Percentiles rank a stretch among this genome's conserved stretches.
phyloP scores from a whole-genome alignment of 2,113 vertebrate species.

The Illadopsis cleaveri region DNA sequence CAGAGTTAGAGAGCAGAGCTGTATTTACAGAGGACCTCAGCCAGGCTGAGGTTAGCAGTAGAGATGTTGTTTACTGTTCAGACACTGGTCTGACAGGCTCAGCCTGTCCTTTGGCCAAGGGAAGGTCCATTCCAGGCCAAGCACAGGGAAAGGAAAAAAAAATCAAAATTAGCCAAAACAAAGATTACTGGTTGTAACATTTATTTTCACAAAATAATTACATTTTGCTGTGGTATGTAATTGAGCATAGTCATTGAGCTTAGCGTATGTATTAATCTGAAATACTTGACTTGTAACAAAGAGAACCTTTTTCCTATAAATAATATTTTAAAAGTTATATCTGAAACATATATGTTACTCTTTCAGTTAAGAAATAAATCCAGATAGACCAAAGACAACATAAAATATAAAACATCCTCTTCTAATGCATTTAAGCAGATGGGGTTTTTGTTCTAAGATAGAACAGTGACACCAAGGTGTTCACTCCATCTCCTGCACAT shows the following conservation, averaged over 20 bases:
- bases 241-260: neutral
- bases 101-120: conserved; percentile 40
- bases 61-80: neutral
- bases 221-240: neutral
- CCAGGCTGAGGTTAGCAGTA: conserved; percentile 16
- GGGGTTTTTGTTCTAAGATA: neutral
- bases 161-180: conserved; percentile 28
- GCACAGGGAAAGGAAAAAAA: neutral
- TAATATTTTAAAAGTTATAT: neutral
- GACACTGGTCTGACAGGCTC: neutral
- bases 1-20: neutral
- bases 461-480: neutral
- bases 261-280: neutral
- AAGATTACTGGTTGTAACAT: neutral
- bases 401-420: neutral
- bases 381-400: neutral
- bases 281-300: neutral
- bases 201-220: conserved; percentile 11
- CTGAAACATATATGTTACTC: neutral
- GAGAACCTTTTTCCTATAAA: conserved; percentile 29
- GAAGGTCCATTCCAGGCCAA: conserved; percentile 40
- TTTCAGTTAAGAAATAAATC: neutral
- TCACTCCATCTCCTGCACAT: neutral
- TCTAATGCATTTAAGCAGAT: neutral
- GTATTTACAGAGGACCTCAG: conserved; percentile 52